Percentiles rank a stretch among this genome's conserved stretches.
Evolutionary conservation across 2,113 vertebrate genomes (phyloP).

Genomic region (Phodopus roborovskii): DNA sequence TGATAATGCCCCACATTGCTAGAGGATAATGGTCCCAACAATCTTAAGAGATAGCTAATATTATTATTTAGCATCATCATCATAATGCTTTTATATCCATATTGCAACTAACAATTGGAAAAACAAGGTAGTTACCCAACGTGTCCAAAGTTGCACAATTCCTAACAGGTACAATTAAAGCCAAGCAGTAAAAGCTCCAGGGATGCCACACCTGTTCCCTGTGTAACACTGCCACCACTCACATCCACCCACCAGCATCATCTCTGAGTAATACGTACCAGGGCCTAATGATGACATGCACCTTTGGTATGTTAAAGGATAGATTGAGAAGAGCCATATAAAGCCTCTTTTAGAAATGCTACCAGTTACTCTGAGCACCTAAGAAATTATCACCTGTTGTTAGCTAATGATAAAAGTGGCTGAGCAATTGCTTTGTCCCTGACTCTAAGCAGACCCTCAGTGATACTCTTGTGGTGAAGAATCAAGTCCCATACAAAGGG

Average conservation of each 20-base stretch:
- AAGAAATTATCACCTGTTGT: slow-evolving; percentile 19
- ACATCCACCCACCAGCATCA: background rate
- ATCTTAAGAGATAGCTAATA: background rate
- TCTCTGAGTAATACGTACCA: background rate
- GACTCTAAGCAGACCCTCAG: background rate
- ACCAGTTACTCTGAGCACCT: background rate
- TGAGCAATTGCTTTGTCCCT: background rate
- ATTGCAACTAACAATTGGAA: background rate
- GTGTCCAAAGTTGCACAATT: background rate
- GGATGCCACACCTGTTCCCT: background rate
- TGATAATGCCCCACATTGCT: background rate
- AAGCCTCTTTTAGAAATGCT: background rate
- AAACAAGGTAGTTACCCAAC: background rate
- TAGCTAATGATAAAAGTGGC: background rate
- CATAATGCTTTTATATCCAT: background rate
- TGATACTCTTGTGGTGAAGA: slow-evolving; percentile 12
- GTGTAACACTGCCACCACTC: too few relatives aligned
- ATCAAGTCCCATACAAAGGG: background rate
- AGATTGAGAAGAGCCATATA: background rate
- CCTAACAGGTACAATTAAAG: background rate
- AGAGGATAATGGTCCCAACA: background rate
- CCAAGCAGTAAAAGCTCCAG: background rate
- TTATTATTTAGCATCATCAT: background rate
- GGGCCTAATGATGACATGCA: background rate
- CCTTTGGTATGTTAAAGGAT: background rate